A percentile compares a stretch with the other conserved stretches of the same genome.
These are phyloP conservation scores for Dryas iulia DNA, from an alignment of 1,140 invertebrate genomes.

Conservation along the genomic window DNA sequence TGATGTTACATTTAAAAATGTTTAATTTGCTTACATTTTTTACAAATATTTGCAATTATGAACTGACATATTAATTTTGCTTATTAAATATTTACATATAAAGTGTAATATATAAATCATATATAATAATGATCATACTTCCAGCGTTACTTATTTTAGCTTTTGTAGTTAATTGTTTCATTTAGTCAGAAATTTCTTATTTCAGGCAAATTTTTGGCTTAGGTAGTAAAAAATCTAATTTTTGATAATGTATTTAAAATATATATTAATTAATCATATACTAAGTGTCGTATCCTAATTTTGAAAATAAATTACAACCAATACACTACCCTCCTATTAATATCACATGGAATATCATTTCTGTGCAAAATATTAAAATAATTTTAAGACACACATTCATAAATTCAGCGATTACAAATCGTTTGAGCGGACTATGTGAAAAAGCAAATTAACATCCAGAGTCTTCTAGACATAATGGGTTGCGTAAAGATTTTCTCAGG, in stretches of 20 bases:
- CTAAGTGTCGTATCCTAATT: no score
- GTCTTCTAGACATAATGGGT: constrained; percentile 69
- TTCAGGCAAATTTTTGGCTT: background rate
- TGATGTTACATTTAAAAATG: background rate
- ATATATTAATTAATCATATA: no score
- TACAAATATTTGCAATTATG: background rate
- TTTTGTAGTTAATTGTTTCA: background rate
- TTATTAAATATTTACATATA: background rate
- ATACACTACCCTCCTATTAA: background rate
- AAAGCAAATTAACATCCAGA: constrained; percentile 49
- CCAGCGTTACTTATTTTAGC: background rate
- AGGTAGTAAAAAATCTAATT: no score
- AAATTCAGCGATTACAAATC: constrained; percentile 27
- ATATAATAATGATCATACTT: no score
- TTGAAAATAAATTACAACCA: no score
- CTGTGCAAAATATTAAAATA: background rate
- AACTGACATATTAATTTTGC: background rate
- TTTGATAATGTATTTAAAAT: no score
- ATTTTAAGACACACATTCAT: background rate
- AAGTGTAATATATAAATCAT: background rate
- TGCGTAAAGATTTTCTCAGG: constrained; percentile 67
- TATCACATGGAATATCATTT: background rate
- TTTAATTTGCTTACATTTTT: background rate
- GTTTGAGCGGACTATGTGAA: constrained; percentile 21
- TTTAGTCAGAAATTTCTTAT: background rate